A percentile compares a stretch with the other conserved stretches of the same genome.
Evolutionary conservation across 2,888 invertebrate genomes (phyloP).

Genomic region (Agrenia bidenticulata): DNA sequence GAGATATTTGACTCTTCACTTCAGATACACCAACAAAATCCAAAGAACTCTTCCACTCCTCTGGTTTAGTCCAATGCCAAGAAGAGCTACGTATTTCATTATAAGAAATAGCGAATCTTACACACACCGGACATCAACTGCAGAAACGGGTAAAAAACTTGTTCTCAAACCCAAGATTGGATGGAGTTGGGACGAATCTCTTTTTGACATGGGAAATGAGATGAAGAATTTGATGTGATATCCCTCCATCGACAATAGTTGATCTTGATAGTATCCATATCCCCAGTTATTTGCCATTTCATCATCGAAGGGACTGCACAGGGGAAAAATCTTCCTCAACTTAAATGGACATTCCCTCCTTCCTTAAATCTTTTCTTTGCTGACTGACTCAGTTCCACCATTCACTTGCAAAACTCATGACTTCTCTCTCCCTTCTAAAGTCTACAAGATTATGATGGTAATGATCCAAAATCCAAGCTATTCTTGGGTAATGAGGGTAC

Average conservation of each 20-base stretch:
- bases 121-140: no score
- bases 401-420: constrained; percentile 2
- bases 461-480: constrained; percentile 11
- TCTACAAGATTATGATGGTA: neutral
- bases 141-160: no score
- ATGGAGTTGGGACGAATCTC: neutral
- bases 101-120: no score
- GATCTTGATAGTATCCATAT: neutral
- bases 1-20: constrained; percentile 20
- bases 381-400: neutral
- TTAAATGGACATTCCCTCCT: neutral
- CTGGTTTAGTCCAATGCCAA: no score
- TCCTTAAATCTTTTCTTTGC: neutral
- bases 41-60: neutral
- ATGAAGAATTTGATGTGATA: constrained; percentile 27
- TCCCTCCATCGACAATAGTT: constrained; percentile 12
- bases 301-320: neutral
- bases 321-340: no score
- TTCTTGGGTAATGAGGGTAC: constrained; percentile 12
- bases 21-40: neutral
- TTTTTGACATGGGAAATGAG: constrained; percentile 28
- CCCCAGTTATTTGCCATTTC: constrained; percentile 17
- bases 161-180: neutral
- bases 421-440: neutral
- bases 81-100: no score